Base-by-base conservation (phyloP, 2,113 vertebrate genomes). In the Clarias magur region DNA sequence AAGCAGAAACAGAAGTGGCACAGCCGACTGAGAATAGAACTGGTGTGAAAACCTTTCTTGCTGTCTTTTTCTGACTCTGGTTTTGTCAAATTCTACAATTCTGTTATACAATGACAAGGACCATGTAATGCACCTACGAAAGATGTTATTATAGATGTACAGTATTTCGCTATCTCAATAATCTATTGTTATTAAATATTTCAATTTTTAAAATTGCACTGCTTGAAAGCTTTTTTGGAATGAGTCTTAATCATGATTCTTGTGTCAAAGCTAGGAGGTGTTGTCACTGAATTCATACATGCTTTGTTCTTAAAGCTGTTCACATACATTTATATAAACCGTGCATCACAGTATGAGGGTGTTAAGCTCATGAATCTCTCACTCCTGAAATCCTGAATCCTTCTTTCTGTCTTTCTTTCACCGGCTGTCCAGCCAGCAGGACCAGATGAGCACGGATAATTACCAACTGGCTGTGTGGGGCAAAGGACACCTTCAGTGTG, bases 371-470 rank as follows among this genome's bases (percentile, higher is more conserved):
- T 73, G 34, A 30, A 9, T 86, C 76, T 70, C 3, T 78, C 54
- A 65, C 84, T 82, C 16, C 11, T 73, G 68, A 73, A 72, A 84
- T 23, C 67, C 54, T 84, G 54, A 67, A 68, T 85, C 84, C n/a
- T 34, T 87, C 73, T 89, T n/a, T 13, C 86, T 85, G 72, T 70
- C 72, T 68, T 21, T 89, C 65, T 89, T 81, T 87, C 75, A 89
- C 90, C 88, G 87, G 88, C 90, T 91, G 90, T 89, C 88, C 65
- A 67, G 88, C 87, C 90, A 91, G 88, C 90, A 89, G 90, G 90
- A 91, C 90, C 86, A 91, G 90, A 89, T 89, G 90, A 89, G 90
- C 87, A 88, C 82, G 38, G 86, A 91, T 88, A 91, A 91, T 91
- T 88, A 89, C 88, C 88, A 87, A 89, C 85, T 70, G 90, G 87